phyloP scores from a whole-genome alignment of 1,140 invertebrate genomes.

The Euglossa dilemma region DNA sequence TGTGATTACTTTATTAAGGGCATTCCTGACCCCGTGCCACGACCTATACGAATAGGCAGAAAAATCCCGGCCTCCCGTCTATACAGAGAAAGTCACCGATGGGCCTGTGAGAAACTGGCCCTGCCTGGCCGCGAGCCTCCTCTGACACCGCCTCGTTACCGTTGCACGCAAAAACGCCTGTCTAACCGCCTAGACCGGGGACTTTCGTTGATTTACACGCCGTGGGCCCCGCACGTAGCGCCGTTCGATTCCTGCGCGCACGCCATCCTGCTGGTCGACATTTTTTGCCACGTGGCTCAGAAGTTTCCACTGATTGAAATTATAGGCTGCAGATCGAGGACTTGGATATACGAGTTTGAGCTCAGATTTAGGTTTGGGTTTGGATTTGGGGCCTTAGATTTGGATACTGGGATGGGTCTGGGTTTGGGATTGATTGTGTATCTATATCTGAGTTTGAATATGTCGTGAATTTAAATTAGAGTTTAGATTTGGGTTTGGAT shows the following conservation, averaged over 20 bases:
- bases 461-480: too few relatives aligned
- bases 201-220: slow-evolving; percentile 3
- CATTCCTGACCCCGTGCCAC: slow-evolving; percentile 75
- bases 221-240: too few relatives aligned
- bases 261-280: not conserved
- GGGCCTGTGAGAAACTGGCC: slow-evolving; percentile 75
- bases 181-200: not conserved
- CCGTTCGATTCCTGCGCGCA: not conserved
- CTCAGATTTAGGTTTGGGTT: too few relatives aligned
- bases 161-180: slow-evolving; percentile 57
- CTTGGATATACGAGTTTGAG: too few relatives aligned
- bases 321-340: too few relatives aligned
- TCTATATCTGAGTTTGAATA: too few relatives aligned
- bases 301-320: too few relatives aligned
- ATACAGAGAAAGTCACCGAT: slow-evolving; percentile 76
- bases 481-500: too few relatives aligned
- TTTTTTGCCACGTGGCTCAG: too few relatives aligned
- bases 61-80: slow-evolving; percentile 67
- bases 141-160: slow-evolving; percentile 61
- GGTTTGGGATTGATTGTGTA: too few relatives aligned
- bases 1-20: slow-evolving; percentile 78
- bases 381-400: too few relatives aligned
- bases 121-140: slow-evolving; percentile 56
- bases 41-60: slow-evolving; percentile 73
- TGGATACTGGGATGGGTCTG: too few relatives aligned